phyloP scores from a whole-genome alignment of 1,140 invertebrate species.

The Dendroctonus valens region DNA sequence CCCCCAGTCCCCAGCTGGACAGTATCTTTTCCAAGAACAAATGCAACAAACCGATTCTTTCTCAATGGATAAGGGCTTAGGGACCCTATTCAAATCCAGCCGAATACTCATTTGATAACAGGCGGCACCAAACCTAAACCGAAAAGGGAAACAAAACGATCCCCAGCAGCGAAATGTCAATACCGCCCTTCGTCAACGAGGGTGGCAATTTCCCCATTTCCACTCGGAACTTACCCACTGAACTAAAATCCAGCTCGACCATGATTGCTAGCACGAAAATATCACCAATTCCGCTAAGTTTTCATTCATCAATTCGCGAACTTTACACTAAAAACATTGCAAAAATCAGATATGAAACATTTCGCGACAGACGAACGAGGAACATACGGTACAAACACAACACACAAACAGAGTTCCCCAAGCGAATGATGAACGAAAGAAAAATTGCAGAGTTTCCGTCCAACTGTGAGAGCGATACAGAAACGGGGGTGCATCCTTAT shows the following conservation, averaged over 20 bases:
- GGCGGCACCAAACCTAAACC: not conserved
- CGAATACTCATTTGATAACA: not conserved
- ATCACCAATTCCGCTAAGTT: constrained; percentile 32
- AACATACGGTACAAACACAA: constrained; percentile 11
- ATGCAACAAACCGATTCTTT: not conserved
- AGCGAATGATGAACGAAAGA: constrained; percentile 8
- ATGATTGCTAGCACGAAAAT: constrained; percentile 31
- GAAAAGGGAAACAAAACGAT: constrained; percentile 4
- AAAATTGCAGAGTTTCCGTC: not conserved
- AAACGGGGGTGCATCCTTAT: too few species aligned
- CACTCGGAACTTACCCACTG: constrained; percentile 42
- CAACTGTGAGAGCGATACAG: too few species aligned
- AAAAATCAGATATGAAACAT: constrained; percentile 29
- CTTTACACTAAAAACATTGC: constrained; percentile 19
- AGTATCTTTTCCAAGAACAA: too few species aligned
- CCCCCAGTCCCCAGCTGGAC: too few species aligned
- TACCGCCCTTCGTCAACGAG: constrained; percentile 38
- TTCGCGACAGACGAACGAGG: constrained; percentile 13
- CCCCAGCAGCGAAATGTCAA: constrained; percentile 41
- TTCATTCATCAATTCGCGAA: constrained; percentile 41
- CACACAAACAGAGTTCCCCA: constrained; percentile 13
- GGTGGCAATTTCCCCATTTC: constrained; percentile 34
- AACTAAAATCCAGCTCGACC: constrained; percentile 45
- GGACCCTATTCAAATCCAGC: not conserved
- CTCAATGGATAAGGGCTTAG: not conserved